Evolutionary conservation across 1,140 invertebrate species (phyloP).

Genomic region (Xylocopa sonorina): DNA sequence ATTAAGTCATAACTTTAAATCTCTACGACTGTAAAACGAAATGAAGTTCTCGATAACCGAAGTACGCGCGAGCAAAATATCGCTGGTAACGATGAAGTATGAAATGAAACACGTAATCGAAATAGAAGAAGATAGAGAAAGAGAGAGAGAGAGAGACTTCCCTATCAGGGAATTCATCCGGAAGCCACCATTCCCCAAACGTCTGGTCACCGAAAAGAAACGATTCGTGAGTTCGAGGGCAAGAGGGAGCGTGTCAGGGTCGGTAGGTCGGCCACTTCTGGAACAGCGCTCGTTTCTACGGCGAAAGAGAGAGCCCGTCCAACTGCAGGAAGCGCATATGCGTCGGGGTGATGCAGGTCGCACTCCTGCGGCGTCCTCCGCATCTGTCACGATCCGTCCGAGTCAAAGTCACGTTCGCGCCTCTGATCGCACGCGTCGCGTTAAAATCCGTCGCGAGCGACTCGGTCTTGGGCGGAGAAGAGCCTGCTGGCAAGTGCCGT

Average conservation of each 20-base stretch:
- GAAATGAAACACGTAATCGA: too few species aligned
- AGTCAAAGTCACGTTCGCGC: constrained; percentile 66
- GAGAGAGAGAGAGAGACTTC: too few species aligned
- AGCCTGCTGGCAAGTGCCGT: not conserved
- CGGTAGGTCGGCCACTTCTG: constrained; percentile 19
- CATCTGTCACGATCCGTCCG: constrained; percentile 66
- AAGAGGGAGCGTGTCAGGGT: constrained; percentile 40
- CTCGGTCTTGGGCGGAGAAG: constrained; percentile 4
- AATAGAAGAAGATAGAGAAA: too few species aligned
- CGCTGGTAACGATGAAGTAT: too few species aligned
- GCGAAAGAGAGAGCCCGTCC: constrained; percentile 40
- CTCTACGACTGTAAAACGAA: too few species aligned
- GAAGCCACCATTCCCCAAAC: not conserved
- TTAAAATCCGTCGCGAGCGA: constrained; percentile 65
- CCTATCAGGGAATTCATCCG: not conserved
- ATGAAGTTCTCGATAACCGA: too few species aligned
- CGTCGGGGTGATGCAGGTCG: constrained; percentile 58
- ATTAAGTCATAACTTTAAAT: not conserved
- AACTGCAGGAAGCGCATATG: constrained; percentile 61
- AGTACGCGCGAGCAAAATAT: too few species aligned
- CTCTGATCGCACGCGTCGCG: constrained; percentile 46
- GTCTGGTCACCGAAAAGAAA: not conserved
- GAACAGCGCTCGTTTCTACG: not conserved
- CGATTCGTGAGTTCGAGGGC: not conserved
- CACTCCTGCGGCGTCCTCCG: constrained; percentile 50